These are phyloP conservation scores for Desmodus rotundus DNA, from an alignment of 2,113 vertebrate species.

Conservation along the genomic window DNA sequence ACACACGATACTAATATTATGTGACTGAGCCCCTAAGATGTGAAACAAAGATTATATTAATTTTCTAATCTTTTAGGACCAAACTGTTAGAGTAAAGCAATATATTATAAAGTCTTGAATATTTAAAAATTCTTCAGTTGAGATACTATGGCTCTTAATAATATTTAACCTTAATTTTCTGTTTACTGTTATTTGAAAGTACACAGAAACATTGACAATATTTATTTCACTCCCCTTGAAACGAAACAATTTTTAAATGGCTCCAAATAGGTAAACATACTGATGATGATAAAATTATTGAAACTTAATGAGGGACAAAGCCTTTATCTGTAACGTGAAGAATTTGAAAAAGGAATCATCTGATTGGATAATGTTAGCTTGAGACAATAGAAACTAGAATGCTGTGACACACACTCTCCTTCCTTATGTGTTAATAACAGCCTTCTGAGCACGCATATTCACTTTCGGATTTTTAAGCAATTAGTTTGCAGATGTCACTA, in stretches of 20 bases:
- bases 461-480: constrained; percentile 69
- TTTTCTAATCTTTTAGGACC: not conserved
- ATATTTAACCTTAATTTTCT: not conserved
- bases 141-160: not conserved
- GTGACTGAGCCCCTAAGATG: not conserved
- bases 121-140: not conserved
- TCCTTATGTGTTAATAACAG: constrained; percentile 49
- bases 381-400: constrained; percentile 28
- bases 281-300: not conserved
- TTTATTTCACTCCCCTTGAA: not conserved
- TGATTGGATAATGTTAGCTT: not conserved
- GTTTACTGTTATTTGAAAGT: not conserved
- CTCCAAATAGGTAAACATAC: not conserved
- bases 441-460: not conserved
- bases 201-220: not conserved
- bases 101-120: not conserved
- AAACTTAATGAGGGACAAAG: not conserved
- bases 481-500: constrained; percentile 82
- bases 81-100: not conserved
- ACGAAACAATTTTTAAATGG: not conserved
- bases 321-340: not conserved
- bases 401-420: not conserved
- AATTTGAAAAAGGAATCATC: not conserved
- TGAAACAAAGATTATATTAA: not conserved
- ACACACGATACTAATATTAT: not conserved